These are phyloP conservation scores for Hypomesus transpacificus DNA, from an alignment of 2,113 vertebrate species.

Conservation along the genomic window DNA sequence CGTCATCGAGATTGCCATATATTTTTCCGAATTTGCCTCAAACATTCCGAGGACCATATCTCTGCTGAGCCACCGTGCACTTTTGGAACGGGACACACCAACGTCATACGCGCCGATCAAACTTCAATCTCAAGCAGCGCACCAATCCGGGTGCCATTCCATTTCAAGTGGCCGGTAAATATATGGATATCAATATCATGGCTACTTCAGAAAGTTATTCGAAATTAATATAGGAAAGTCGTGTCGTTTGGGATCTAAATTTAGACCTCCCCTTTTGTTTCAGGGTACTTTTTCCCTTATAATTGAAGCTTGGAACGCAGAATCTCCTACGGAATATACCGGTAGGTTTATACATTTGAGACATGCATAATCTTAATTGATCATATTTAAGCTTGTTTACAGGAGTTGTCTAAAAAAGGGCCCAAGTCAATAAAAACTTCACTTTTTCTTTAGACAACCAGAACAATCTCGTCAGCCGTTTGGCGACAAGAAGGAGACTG, in stretches of 20 bases:
- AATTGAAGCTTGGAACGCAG: slow-evolving; percentile 81
- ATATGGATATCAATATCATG: not conserved
- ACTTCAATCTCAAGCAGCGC: slow-evolving; percentile 65
- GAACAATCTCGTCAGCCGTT: slow-evolving; percentile 80
- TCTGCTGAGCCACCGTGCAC: slow-evolving; percentile 78
- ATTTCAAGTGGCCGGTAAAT: slow-evolving; percentile 86
- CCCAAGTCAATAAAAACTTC: not conserved
- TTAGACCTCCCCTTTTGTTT: not conserved
- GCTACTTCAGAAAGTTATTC: too few relatives aligned
- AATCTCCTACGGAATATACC: slow-evolving; percentile 34
- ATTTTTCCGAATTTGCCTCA: slow-evolving; percentile 85
- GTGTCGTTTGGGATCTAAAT: not conserved
- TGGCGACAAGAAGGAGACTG: slow-evolving; percentile 79
- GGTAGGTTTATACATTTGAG: slow-evolving; percentile 25
- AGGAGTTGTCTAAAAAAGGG: not conserved
- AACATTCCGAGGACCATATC: slow-evolving; percentile 75
- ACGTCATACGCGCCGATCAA: slow-evolving; percentile 61
- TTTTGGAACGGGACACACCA: slow-evolving; percentile 74
- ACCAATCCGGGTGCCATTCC: slow-evolving; percentile 75
- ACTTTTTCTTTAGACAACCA: slow-evolving; percentile 70
- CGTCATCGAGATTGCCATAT: slow-evolving; percentile 69
- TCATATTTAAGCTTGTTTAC: not conserved
- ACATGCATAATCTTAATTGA: not conserved
- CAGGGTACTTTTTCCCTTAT: slow-evolving; percentile 84
- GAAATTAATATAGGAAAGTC: too few relatives aligned